These are phyloP conservation scores for Pandemis heparana DNA, from an alignment of 2,888 invertebrate species.

Conservation along the genomic window DNA sequence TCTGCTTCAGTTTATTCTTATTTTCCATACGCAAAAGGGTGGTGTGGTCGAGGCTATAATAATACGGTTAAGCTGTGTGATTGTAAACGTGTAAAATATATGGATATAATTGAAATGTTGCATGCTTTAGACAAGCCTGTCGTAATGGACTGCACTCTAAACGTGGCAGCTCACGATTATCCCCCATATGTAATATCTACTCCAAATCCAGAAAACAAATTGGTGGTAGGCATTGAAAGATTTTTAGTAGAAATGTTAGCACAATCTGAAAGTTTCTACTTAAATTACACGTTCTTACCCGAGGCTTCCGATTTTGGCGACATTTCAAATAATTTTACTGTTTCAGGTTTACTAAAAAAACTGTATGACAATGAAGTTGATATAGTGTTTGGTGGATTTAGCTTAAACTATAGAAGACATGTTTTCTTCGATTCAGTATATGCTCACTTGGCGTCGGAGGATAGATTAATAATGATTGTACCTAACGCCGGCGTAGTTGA, in stretches of 20 bases:
- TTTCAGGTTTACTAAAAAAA: constrained; percentile 34
- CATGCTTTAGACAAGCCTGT: neutral
- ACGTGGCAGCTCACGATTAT: constrained; percentile 35
- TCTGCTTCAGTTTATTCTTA: constrained; percentile 35
- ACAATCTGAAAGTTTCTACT: constrained; percentile 12
- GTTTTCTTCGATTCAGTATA: constrained; percentile 34
- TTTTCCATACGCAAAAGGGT: constrained; percentile 33
- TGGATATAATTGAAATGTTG: neutral
- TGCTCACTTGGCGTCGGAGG: constrained; percentile 36
- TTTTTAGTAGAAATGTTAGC: constrained; percentile 34
- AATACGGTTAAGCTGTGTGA: constrained; percentile 33
- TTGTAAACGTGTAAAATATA: constrained; percentile 16
- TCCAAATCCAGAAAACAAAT: neutral
- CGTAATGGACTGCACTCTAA: constrained; percentile 36
- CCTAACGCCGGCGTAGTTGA: constrained; percentile 28
- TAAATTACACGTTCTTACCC: constrained; percentile 34
- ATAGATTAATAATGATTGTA: constrained; percentile 20
- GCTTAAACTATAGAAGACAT: constrained; percentile 28
- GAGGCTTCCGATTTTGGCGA: constrained; percentile 29
- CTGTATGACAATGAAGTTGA: constrained; percentile 38
- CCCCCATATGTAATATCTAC: constrained; percentile 31
- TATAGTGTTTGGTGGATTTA: constrained; percentile 37
- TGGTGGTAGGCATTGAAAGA: constrained; percentile 37
- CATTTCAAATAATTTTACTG: constrained; percentile 36
- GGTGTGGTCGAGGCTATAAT: constrained; percentile 38